Base-by-base conservation (phyloP, 2,888 invertebrate species). In the Drosophila paramelanica region DNA sequence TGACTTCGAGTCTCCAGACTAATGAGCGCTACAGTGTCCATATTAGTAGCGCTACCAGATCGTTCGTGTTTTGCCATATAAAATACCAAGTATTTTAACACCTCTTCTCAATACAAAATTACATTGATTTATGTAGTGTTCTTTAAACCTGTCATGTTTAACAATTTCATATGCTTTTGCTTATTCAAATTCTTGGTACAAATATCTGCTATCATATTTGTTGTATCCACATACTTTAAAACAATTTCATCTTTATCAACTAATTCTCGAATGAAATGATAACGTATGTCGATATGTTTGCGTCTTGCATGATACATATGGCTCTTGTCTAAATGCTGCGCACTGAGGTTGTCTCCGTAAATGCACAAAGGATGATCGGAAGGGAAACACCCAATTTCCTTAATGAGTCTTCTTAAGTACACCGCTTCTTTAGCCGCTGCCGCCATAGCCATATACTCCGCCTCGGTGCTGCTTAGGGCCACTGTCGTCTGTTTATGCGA, bases 151-250 rank as follows among this genome's bases (percentile, higher is more conserved):
- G 41, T 52, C 41, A 52, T 27, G 41, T 17, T 52, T 52, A 52
- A 52, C 25, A 52, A 52, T 41, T 52, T 52, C 27, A 25, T 39
- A 27, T 52, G 25, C 7, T 27, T 52, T 17, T 41, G 39, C 25
- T 52, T 52, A 52, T 14, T 25, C 27, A 52, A 13, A 42, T 23
- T 52, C 14, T 52, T 41, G 27, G 52, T 52, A 41, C 52, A 52
- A 41, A 41, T 52, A 27, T 52, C 52, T 14, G 41, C 38, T 38
- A 38, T 52, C 52, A 52, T 41, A 52, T 52, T 52, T 52, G 39
- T n/a, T 25, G 52, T 52, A 41, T 52, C 52, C 3, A 52, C 14
- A 11, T 31, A 41, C 11, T 41, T 41, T 11, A 41, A 27, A 41
- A 41, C 27, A 27, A 52, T 41, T 41, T 41, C 41, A 14, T 52